Conservation (phyloP, 2,113 vertebrate genomes). For the Burhinus bistriatus region DNA sequence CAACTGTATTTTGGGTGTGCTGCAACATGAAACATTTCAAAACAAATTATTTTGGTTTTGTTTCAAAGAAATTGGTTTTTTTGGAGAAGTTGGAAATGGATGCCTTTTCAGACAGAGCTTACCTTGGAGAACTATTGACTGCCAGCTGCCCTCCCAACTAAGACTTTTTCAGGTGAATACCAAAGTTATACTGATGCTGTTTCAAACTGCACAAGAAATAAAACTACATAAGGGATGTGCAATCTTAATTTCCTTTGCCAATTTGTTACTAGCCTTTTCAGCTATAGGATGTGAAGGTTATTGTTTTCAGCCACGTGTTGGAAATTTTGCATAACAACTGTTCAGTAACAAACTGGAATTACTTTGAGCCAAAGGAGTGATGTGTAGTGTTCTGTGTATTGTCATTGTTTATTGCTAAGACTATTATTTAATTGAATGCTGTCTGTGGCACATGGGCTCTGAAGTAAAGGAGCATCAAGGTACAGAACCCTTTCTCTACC, state of each 20-base stretch:
- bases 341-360: neutral
- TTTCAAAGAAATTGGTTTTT: neutral
- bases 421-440: slow-evolving; percentile 16
- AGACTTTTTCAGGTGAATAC: slow-evolving; percentile 17
- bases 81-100: neutral
- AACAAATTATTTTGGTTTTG: neutral
- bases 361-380: slow-evolving; percentile 5
- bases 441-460: neutral
- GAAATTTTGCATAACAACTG: neutral
- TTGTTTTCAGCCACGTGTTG: neutral
- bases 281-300: neutral
- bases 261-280: neutral
- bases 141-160: neutral
- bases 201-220: slow-evolving; percentile 9
- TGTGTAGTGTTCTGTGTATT: neutral
- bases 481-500: neutral
- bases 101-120: neutral
- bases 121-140: neutral
- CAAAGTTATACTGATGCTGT: slow-evolving; percentile 25
- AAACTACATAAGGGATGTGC: slow-evolving; percentile 12
- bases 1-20: neutral
- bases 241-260: neutral
- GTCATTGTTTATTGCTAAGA: neutral
- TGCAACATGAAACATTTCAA: neutral
- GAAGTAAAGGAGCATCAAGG: neutral